These are phyloP conservation scores for Drosophila subquinaria DNA, from an alignment of 2,888 invertebrate genomes.

Conservation along the genomic window DNA sequence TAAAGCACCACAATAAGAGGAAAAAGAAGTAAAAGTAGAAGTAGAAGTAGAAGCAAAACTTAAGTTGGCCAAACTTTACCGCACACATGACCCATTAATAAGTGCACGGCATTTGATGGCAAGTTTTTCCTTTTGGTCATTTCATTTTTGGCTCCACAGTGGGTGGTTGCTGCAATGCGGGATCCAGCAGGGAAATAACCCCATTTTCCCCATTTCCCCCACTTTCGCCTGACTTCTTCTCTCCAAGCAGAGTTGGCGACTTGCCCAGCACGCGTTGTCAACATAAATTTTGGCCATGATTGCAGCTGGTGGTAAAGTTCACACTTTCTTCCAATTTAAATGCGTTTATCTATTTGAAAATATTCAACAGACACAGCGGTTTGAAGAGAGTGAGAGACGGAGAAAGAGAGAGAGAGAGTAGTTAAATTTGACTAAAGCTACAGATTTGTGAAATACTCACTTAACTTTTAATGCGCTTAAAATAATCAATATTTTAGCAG, in stretches of 20 bases:
- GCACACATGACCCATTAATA: constrained; percentile 78
- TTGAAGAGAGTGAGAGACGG: not conserved
- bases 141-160: constrained; percentile 41
- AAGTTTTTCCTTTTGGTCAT: constrained; percentile 50
- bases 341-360: constrained; percentile 67
- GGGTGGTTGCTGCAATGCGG: constrained; percentile 4
- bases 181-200: not conserved
- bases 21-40: constrained; percentile 10
- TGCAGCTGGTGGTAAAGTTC: constrained; percentile 63
- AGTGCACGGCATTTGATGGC: constrained; percentile 52
- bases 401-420: not conserved
- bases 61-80: constrained; percentile 47
- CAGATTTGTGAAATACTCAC: not conserved
- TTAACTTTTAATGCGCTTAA: constrained; percentile 16
- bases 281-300: constrained; percentile 67
- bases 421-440: constrained; percentile 9
- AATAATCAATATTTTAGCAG: constrained; percentile 5
- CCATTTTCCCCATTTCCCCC: no score
- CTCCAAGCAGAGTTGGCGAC: constrained; percentile 32
- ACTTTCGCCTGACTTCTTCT: not conserved
- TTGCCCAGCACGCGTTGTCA: constrained; percentile 69
- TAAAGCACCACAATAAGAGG: constrained; percentile 28
- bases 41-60: constrained; percentile 23
- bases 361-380: constrained; percentile 39
- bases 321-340: constrained; percentile 67